These are phyloP conservation scores for Mongoloraphidia duomilia DNA, from an alignment of 2,888 invertebrate genomes.

Conservation along the genomic window DNA sequence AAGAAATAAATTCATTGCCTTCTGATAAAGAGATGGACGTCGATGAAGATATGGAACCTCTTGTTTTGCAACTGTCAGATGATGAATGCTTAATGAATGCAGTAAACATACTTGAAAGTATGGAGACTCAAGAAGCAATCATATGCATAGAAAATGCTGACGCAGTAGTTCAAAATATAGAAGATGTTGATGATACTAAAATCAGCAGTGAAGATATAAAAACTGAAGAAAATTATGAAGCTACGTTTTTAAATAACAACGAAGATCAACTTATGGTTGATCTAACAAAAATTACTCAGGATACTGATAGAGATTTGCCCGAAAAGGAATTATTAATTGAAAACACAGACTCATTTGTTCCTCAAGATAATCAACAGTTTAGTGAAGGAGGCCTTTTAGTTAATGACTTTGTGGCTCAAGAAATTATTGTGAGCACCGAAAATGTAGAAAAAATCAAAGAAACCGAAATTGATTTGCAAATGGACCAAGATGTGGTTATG, in stretches of 20 bases:
- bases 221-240: slow-evolving; percentile 8
- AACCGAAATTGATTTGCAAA: slow-evolving; percentile 32
- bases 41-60: too few relatives aligned
- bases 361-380: too few relatives aligned
- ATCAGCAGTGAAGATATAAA: slow-evolving; percentile 10
- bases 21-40: too few relatives aligned
- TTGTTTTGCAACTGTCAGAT: too few relatives aligned
- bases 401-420: slow-evolving; percentile 24
- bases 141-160: slow-evolving; percentile 3
- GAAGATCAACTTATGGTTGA: neutral
- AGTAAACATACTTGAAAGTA: too few relatives aligned
- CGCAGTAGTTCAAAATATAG: slow-evolving; percentile 5
- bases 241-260: slow-evolving; percentile 1
- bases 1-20: slow-evolving; percentile 1
- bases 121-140: too few relatives aligned
- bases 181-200: slow-evolving; percentile 8
- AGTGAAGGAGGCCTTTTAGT: too few relatives aligned
- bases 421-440: slow-evolving; percentile 11
- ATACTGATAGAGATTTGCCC: too few relatives aligned
- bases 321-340: too few relatives aligned
- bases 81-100: too few relatives aligned
- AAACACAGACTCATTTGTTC: too few relatives aligned
- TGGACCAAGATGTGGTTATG: slow-evolving; percentile 15
- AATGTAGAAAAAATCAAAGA: slow-evolving; percentile 10
- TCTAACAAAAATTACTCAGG: too few relatives aligned